Evolutionary conservation across 2,888 invertebrate species (phyloP).

Genomic region (Abscondita cerata): DNA sequence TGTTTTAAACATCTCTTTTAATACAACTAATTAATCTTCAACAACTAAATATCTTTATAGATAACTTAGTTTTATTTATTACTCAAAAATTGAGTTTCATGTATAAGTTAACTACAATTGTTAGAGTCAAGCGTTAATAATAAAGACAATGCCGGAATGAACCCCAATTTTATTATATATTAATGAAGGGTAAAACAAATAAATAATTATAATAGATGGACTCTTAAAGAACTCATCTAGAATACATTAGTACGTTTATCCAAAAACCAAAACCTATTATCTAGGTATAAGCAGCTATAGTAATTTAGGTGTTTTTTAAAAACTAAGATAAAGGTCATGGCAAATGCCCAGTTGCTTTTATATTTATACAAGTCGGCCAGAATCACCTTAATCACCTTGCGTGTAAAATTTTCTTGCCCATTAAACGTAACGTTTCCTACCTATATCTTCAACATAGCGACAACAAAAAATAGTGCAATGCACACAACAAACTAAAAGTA

Average conservation of each 20-base stretch:
- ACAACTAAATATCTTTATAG: neutral
- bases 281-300: neutral
- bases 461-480: conserved; percentile 21
- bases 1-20: conserved; percentile 9
- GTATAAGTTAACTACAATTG: no score
- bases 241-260: no score
- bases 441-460: conserved; percentile 13
- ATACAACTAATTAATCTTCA: neutral
- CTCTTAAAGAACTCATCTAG: no score
- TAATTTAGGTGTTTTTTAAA: conserved; percentile 2
- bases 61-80: conserved; percentile 3
- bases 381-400: conserved; percentile 28
- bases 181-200: no score
- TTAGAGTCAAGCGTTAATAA: no score
- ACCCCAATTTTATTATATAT: no score
- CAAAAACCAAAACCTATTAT: neutral
- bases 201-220: no score
- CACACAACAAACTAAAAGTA: conserved; percentile 13
- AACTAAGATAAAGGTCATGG: conserved; percentile 21
- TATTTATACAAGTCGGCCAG: conserved; percentile 29
- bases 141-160: no score
- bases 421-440: conserved; percentile 26
- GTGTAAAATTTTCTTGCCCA: conserved; percentile 28
- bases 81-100: no score
- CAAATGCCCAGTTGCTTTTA: conserved; percentile 14